Percentiles rank a stretch among this genome's conserved stretches.
These are phyloP conservation scores for Drosophila buzzatii DNA, from an alignment of 2,888 invertebrate genomes.

Conservation along the genomic window DNA sequence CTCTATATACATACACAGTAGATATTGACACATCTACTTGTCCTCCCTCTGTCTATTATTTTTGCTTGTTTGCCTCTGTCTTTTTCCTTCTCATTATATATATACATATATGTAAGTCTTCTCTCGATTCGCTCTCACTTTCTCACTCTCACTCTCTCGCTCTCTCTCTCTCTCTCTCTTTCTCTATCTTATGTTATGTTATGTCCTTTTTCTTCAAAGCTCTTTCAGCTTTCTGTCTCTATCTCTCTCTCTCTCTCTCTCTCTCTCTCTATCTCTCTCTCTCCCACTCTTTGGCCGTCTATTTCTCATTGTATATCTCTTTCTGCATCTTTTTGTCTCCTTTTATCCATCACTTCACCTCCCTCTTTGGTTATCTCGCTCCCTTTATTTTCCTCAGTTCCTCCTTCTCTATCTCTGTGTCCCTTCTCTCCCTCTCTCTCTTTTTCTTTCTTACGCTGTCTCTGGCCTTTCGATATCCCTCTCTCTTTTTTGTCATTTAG, in stretches of 20 bases:
- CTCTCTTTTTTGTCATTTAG: no score
- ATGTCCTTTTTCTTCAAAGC: not conserved
- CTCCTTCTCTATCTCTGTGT: not conserved
- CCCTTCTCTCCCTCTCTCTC: no score
- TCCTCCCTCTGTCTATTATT: not conserved
- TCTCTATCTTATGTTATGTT: no score
- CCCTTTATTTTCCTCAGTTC: not conserved
- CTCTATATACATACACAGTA: no score
- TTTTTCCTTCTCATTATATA: not conserved
- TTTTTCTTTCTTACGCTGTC: not conserved
- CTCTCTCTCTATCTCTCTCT: not conserved
- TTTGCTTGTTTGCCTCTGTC: no score
- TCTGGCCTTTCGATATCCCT: no score
- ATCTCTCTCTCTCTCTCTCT: not conserved
- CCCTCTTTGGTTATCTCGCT: not conserved
- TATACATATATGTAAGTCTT: no score
- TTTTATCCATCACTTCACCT: not conserved
- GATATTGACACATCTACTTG: no score
- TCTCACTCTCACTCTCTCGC: not conserved
- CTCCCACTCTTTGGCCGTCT: not conserved
- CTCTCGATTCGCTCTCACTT: not conserved
- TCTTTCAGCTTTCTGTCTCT: not conserved
- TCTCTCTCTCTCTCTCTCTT: not conserved
- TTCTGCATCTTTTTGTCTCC: not conserved
- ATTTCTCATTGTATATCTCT: not conserved